Evolutionary conservation across 2,888 invertebrate species (phyloP).

Genomic region (Eupithecia insigniata): DNA sequence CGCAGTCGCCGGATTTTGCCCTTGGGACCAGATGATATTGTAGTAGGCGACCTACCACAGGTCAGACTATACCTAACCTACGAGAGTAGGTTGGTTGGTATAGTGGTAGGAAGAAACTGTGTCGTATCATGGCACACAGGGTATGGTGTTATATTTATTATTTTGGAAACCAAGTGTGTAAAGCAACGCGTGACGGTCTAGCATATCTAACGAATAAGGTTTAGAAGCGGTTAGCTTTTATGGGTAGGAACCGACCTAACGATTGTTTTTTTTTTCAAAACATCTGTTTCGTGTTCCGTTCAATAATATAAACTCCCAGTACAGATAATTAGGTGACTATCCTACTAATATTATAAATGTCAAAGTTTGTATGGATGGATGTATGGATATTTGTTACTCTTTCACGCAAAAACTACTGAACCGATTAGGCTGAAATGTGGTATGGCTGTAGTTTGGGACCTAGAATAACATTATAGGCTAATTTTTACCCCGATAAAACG

Average conservation of each 20-base stretch:
- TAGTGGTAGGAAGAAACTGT: not conserved
- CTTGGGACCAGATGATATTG: conserved; percentile 37
- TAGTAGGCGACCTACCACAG: conserved; percentile 6
- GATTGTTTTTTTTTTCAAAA: not conserved
- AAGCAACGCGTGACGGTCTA: not conserved
- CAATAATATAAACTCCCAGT: not conserved
- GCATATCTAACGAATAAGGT: not conserved
- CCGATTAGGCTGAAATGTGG: no score
- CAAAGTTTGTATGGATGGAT: no score
- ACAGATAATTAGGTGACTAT: not conserved
- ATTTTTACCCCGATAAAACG: no score
- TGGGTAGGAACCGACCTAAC: no score
- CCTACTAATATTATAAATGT: no score
- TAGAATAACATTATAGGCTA: no score
- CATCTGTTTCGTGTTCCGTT: not conserved
- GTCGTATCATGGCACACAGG: not conserved
- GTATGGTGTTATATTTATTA: no score
- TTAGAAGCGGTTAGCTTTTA: not conserved
- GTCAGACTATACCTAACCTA: not conserved
- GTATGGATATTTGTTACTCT: no score
- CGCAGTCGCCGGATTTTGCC: conserved; percentile 51
- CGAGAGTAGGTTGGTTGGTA: not conserved
- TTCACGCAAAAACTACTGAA: no score
- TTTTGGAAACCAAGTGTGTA: not conserved
- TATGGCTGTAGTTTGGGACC: no score